Evolutionary conservation across 1,140 invertebrate genomes (phyloP).

Genomic region (Samia ricini): DNA sequence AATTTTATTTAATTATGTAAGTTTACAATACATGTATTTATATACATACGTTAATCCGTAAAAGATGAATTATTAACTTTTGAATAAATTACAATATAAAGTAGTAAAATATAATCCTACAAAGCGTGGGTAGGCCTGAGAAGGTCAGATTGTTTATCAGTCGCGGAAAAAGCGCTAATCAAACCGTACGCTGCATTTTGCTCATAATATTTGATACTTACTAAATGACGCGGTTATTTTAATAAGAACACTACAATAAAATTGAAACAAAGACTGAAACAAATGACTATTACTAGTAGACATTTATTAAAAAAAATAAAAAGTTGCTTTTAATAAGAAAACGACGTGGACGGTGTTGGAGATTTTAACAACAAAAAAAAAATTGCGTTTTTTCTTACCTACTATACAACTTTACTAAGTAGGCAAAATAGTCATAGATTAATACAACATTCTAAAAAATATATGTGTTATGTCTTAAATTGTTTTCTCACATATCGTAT

Average conservation of each 20-base stretch:
- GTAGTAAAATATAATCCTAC: background rate
- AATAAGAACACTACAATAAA: background rate
- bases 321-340: too few relatives aligned
- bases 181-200: background rate
- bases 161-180: constrained; percentile 10
- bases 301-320: too few relatives aligned
- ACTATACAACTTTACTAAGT: too few relatives aligned
- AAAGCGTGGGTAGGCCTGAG: background rate
- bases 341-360: too few relatives aligned
- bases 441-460: too few relatives aligned
- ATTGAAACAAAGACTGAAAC: too few relatives aligned
- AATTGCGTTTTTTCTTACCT: too few relatives aligned
- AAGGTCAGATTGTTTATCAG: constrained; percentile 11
- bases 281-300: too few relatives aligned
- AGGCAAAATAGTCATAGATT: too few relatives aligned
- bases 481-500: too few relatives aligned
- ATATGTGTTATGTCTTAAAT: too few relatives aligned
- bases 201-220: background rate
- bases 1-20: background rate
- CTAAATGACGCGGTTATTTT: background rate
- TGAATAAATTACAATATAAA: background rate
- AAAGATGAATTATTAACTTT: background rate
- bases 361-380: too few relatives aligned
- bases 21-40: background rate
- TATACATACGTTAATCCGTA: background rate